Conservation (phyloP, 1,140 invertebrate genomes). For the Monochamus saltuarius region DNA sequence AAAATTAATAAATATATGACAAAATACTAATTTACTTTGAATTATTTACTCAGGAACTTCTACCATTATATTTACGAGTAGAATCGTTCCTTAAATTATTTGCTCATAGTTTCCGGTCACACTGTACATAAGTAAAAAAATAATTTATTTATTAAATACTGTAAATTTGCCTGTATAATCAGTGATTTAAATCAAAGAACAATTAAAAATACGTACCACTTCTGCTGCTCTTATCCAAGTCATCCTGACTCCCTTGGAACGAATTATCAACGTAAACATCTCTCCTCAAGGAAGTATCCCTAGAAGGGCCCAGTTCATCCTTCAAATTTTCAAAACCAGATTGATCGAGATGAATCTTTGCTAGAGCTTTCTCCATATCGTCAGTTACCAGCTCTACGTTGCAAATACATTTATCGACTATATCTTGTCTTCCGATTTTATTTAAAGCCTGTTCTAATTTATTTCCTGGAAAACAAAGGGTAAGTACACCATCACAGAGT, state of each 20-base stretch:
- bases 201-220: slow-evolving; percentile 36
- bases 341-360: slow-evolving; percentile 73
- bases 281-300: slow-evolving; percentile 60
- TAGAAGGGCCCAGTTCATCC: slow-evolving; percentile 69
- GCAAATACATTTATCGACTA: slow-evolving; percentile 79
- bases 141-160: too few species aligned
- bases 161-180: too few species aligned
- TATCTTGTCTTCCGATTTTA: slow-evolving; percentile 74
- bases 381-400: slow-evolving; percentile 78
- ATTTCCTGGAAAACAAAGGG: slow-evolving; percentile 59
- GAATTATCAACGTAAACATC: slow-evolving; percentile 62
- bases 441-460: slow-evolving; percentile 72
- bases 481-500: neutral
- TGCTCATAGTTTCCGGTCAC: too few species aligned
- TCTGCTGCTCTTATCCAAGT: slow-evolving; percentile 46
- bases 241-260: slow-evolving; percentile 55
- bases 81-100: too few species aligned
- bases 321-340: slow-evolving; percentile 75
- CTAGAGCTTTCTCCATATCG: slow-evolving; percentile 75
- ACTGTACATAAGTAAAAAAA: too few species aligned
- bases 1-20: too few species aligned
- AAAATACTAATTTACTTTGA: too few species aligned
- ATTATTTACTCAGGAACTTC: too few species aligned
- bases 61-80: too few species aligned
- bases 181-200: too few species aligned